These are phyloP conservation scores for Microchrysa polita DNA, from an alignment of 2,888 invertebrate species.

Conservation along the genomic window DNA sequence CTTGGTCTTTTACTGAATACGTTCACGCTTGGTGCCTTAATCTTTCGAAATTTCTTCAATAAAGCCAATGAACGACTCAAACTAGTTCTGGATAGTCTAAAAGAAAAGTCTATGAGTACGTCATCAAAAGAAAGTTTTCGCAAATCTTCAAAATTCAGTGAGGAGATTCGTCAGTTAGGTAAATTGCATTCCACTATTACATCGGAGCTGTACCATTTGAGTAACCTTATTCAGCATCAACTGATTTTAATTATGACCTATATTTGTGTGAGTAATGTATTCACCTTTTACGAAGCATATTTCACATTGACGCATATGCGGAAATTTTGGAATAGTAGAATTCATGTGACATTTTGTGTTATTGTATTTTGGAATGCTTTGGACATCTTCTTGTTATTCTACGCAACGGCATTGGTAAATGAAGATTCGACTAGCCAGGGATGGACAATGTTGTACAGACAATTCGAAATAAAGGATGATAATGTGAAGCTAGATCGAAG, in stretches of 20 bases:
- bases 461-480: background rate
- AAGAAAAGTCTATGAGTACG: background rate
- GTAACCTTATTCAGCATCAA: conserved; percentile 8
- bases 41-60: background rate
- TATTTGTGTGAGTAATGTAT: background rate
- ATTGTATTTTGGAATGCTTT: background rate
- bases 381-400: background rate
- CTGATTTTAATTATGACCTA: background rate
- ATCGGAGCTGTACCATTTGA: background rate
- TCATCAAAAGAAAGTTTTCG: too few relatives aligned
- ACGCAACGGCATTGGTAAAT: background rate
- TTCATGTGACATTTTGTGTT: background rate
- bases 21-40: background rate
- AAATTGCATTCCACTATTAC: background rate
- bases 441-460: background rate
- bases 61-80: background rate
- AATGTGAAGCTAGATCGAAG: background rate
- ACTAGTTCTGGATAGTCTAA: background rate
- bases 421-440: background rate
- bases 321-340: background rate
- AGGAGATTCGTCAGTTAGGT: too few relatives aligned
- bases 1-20: background rate
- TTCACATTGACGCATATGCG: background rate
- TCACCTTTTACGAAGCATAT: background rate
- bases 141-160: too few relatives aligned